Evolutionary conservation across 2,797 vertebrate species (phyloP), one percentile per base, ranked within the genome.

Genomic region (Hybognathus amarus): DNA sequence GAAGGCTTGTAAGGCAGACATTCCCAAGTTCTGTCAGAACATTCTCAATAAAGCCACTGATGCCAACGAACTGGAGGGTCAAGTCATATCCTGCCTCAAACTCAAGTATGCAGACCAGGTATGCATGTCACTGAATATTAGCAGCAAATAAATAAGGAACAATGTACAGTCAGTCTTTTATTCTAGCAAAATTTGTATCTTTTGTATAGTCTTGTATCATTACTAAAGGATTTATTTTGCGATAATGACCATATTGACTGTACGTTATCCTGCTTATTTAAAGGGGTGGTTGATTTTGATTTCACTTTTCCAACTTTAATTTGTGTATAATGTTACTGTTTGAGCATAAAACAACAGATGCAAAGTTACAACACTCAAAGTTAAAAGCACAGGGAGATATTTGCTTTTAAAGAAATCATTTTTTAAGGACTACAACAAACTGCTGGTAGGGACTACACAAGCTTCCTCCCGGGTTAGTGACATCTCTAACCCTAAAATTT

Each of bases 1-100:
- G 66, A 99, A 98, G 89, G 96, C 97, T 0, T 99, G 98, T 87
- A 97, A 97, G 89, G 96, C 97, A n/a, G 98, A 99, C 92, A 99
- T 99, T 84, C 97, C 97, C 0, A 99, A 99, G 88, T 99, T 99
- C 91, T 99, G 98, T 88, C 96, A 99, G 67, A 90, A 92, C 22
- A 95, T 99, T 89, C 93, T 99, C 84, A 97, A 92, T 40, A 97
- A 96, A 79, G 97, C 96, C 68, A 97, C 93, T 45, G 97, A 98
- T 45, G 97, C 97, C 88, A 94, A 91, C 0, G 98, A 99, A 87
- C 90, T 99, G 82, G 98, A 99, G 92, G 98, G 98, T 11, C 96
- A 97, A 86, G 97, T 99, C 87, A 97, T 99, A 85, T 96, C 96
- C 18, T 99, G 98, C 91, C 95, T 99, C 84, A 99, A 99, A 89